Evolutionary conservation across 2,888 invertebrate genomes (phyloP), one percentile per base, ranked within the genome.

Genomic region (Ormyrus thymus): DNA sequence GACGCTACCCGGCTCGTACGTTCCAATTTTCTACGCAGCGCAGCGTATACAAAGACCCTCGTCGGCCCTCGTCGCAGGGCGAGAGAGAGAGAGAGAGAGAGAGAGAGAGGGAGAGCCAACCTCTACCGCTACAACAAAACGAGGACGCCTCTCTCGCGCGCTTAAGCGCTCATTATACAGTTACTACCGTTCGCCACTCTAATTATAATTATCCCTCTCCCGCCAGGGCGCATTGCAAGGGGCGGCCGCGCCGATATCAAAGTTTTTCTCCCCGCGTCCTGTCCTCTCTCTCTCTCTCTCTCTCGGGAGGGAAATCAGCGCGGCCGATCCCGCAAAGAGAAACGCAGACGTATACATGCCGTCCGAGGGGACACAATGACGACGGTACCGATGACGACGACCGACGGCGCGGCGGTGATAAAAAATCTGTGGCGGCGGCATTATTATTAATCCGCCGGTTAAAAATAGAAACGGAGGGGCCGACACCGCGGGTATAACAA

Each of bases 131-230:
- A 8, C 62, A 50, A 45, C 61, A 65, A 58, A 74, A 74, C 66
- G 74, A 66, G 74, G 66, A 74, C 74, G 58, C 10, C 11, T 10
- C 53, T 51, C 9, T 55, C 15, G 62, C 50, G 48, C 58, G 29
- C 29, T 29, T 48, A 71, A 69, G 64, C 74, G 70, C 69, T 68
- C 74, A 79, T 79, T 68, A 79, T 75, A 53, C 75, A 75, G 59
- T 79, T 68, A 74, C 62, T 43, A 43, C 50, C 66, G 61, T 73
- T 71, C 72, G 58, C 73, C 62, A 70, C 74, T 80, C 79, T 76
- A 79, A 79, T 79, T 79, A 79, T 76, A 79, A 79, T 79, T 71
- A 76, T 70, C 71, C 73, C 11, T 55, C 74, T 51, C 61, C 50
- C 76, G 58, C 43, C 76, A 29, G 29, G 29, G 29, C 29, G 13